Percentiles rank a stretch among this genome's conserved stretches.
These are phyloP conservation scores for Alfaro cultratus DNA, from an alignment of 2,797 vertebrate genomes.

Conservation along the genomic window DNA sequence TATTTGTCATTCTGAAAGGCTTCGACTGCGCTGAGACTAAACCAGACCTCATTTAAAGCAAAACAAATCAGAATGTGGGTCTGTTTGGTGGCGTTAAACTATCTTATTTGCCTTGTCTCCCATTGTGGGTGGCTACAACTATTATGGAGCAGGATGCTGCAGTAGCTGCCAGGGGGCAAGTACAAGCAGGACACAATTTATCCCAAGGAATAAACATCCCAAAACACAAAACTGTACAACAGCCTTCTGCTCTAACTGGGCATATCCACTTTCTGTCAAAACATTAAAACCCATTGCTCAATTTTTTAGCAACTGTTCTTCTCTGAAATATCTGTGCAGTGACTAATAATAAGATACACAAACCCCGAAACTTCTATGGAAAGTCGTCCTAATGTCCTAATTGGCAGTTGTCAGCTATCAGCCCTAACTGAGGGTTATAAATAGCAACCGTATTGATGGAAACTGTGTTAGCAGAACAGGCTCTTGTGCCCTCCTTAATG, in stretches of 20 bases:
- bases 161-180: constrained; percentile 58
- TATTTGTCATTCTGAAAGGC: constrained; percentile 31
- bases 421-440: constrained; percentile 53
- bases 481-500: constrained; percentile 55
- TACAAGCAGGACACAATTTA: constrained; percentile 43
- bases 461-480: constrained; percentile 48
- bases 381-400: constrained; percentile 51
- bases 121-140: constrained; percentile 57
- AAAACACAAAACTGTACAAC: constrained; percentile 32
- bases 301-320: constrained; percentile 34
- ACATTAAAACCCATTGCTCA: constrained; percentile 36
- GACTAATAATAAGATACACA: constrained; percentile 25
- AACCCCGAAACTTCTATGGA: constrained; percentile 32
- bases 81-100: constrained; percentile 39
- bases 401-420: constrained; percentile 57
- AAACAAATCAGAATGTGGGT: constrained; percentile 20
- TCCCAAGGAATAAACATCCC: constrained; percentile 55
- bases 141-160: constrained; percentile 49
- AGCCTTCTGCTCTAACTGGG: constrained; percentile 18
- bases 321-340: constrained; percentile 31
- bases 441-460: constrained; percentile 59
- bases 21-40: constrained; percentile 13
- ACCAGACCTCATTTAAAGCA: constrained; percentile 28
- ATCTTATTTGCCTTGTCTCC: constrained; percentile 51
- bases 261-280: constrained; percentile 26